A percentile compares a stretch with the other conserved stretches of the same genome.
Conservation (phyloP, 2,113 vertebrate species). For the Charadrius vociferus region DNA sequence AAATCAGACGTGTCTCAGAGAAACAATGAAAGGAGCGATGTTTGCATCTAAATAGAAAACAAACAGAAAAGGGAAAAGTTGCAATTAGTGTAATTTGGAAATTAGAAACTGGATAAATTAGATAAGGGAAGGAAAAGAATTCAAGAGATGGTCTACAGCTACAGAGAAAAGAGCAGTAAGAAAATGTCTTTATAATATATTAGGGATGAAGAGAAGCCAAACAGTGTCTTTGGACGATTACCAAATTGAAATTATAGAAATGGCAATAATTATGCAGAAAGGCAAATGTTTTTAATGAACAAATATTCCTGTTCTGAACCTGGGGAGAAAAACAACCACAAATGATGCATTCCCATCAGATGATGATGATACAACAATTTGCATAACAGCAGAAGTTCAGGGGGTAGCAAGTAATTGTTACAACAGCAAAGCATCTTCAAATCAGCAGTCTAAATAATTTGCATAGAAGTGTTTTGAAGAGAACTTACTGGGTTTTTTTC, state of each 20-base stretch:
- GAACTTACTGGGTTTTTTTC: not conserved
- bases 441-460: not conserved
- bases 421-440: not conserved
- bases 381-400: not conserved
- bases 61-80: conserved; percentile 2
- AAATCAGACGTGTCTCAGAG: not conserved
- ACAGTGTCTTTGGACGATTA: not conserved
- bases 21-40: not conserved
- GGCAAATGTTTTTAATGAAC: conserved; percentile 37
- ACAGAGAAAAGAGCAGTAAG: not conserved
- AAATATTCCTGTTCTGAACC: conserved; percentile 17
- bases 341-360: conserved; percentile 8
- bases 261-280: conserved; percentile 26
- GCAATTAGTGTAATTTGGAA: conserved; percentile 29
- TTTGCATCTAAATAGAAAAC: conserved; percentile 14
- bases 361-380: conserved; percentile 8
- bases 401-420: not conserved
- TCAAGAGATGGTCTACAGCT: not conserved
- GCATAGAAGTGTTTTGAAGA: not conserved
- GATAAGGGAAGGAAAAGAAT: conserved; percentile 9
- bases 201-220: conserved; percentile 2
- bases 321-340: not conserved
- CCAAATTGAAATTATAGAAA: conserved; percentile 44
- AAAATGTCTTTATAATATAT: conserved; percentile 5
- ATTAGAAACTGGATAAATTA: conserved; percentile 31